Conservation (phyloP, 2,797 vertebrate species). For the Hephaestus fuliginosus region DNA sequence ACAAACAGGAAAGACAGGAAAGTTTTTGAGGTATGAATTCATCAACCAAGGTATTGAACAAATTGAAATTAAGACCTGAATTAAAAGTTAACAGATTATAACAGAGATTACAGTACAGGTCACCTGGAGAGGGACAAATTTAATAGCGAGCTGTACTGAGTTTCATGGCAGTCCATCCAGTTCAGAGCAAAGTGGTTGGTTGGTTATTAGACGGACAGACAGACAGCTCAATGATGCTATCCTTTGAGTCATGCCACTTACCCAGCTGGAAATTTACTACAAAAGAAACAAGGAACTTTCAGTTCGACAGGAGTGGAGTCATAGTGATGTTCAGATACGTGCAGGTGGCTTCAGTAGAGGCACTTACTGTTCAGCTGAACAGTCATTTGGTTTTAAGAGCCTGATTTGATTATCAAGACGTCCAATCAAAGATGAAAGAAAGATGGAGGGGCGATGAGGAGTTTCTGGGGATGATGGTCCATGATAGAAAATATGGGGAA, state of each 20-base stretch:
- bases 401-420: constrained; percentile 12
- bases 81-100: not conserved
- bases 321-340: not conserved
- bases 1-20: not conserved
- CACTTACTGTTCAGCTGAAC: constrained; percentile 7
- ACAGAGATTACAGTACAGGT: not conserved
- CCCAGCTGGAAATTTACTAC: not conserved
- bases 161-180: not conserved
- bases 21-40: not conserved
- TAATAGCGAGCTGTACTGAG: not conserved
- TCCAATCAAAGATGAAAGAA: constrained; percentile 13
- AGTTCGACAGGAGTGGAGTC: not conserved
- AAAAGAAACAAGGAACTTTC: not conserved
- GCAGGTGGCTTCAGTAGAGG: not conserved
- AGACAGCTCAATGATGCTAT: not conserved
- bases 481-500: not conserved
- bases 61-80: not conserved
- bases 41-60: not conserved
- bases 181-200: not conserved
- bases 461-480: too few relatives aligned
- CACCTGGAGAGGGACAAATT: not conserved
- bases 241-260: too few relatives aligned
- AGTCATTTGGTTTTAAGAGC: constrained; percentile 16
- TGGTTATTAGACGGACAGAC: not conserved
- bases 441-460: not conserved